phyloP scores from a whole-genome alignment of 2,888 invertebrate species.

The Callyntrura sp. region DNA sequence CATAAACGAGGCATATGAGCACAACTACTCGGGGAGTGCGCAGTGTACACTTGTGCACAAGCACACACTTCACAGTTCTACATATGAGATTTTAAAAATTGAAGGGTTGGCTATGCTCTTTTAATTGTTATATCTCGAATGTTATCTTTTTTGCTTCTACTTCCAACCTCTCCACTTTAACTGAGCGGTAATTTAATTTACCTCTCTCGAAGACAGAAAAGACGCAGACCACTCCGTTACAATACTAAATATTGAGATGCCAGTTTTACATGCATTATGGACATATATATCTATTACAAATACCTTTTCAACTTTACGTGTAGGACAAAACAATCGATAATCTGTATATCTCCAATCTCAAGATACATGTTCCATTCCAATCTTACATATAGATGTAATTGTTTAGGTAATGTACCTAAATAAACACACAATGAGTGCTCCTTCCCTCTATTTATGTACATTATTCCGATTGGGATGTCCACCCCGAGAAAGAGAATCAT shows the following conservation, averaged over 20 bases:
- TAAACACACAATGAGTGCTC: slow-evolving; percentile 51
- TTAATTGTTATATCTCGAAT: slow-evolving; percentile 51
- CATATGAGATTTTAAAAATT: background rate
- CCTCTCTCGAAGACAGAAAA: slow-evolving; percentile 69
- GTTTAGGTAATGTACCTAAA: slow-evolving; percentile 53
- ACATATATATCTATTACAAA: background rate
- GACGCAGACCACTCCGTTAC: slow-evolving; percentile 52
- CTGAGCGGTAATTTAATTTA: slow-evolving; percentile 71
- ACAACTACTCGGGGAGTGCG: slow-evolving; percentile 35
- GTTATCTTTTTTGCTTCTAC: slow-evolving; percentile 43
- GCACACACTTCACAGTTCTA: no score
- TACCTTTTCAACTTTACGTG: background rate
- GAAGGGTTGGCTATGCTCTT: slow-evolving; percentile 24
- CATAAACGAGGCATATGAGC: slow-evolving; percentile 20
- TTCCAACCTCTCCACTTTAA: slow-evolving; percentile 50
- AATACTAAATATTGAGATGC: background rate
- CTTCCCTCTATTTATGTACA: background rate
- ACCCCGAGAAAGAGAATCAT: background rate
- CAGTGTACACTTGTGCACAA: slow-evolving; percentile 11
- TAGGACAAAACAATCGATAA: background rate
- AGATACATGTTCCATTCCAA: background rate
- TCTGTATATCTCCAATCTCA: background rate
- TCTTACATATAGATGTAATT: slow-evolving; percentile 9
- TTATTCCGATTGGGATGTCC: slow-evolving; percentile 13
- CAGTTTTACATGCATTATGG: no score